Conservation (phyloP, 2,888 invertebrate genomes). For the Tenthredo livida region DNA sequence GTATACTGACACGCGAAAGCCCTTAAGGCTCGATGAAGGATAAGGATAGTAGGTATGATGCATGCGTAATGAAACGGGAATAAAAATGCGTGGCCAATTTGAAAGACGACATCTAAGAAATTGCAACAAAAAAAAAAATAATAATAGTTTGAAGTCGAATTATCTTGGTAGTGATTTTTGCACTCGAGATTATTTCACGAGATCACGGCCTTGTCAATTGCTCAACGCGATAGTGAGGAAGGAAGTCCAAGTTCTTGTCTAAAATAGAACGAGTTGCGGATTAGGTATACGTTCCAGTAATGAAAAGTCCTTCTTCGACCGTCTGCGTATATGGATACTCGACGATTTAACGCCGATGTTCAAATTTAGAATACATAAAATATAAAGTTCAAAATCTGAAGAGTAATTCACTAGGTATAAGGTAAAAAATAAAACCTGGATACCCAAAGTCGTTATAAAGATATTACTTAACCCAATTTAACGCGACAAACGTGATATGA, state of each 20-base stretch:
- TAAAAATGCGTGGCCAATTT: neutral
- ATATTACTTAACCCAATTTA: neutral
- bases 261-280: slow-evolving; percentile 58
- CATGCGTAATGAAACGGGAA: neutral
- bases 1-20: neutral
- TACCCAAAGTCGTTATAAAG: neutral
- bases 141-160: neutral
- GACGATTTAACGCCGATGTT: neutral
- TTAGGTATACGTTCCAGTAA: neutral
- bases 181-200: slow-evolving; percentile 57
- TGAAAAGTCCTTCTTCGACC: slow-evolving; percentile 38
- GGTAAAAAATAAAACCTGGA: neutral
- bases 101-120: neutral
- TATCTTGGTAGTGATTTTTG: neutral
- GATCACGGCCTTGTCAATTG: slow-evolving; percentile 61
- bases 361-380: neutral
- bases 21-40: neutral
- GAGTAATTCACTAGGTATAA: neutral
- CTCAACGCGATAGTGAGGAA: slow-evolving; percentile 41
- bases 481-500: neutral
- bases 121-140: neutral
- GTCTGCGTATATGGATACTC: neutral
- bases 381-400: neutral
- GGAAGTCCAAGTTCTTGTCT: slow-evolving; percentile 55
- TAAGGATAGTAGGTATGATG: neutral